Evolutionary conservation across 2,888 invertebrate species (phyloP), one percentile per base, ranked within the genome.

Genomic region (Ligdia adustata): DNA sequence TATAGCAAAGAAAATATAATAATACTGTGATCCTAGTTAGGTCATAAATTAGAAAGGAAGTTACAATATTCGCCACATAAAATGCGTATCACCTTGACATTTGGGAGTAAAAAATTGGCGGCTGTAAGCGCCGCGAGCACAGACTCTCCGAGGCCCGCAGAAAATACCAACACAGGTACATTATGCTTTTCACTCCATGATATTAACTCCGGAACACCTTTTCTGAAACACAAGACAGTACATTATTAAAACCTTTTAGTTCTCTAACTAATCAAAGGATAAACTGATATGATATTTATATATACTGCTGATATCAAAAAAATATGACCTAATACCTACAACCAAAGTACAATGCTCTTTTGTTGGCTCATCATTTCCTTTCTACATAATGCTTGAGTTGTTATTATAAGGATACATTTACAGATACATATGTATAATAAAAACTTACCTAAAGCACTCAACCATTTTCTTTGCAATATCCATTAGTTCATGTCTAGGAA

Each of bases 91-190:
- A 94, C 93, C 83, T 95, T 95, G 0, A 96, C 94, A 79, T 96
- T 94, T 0, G 94, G 90, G 12, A 91, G 87, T 41, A 94, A 76
- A 3, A 95, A 92, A 39, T 93, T 85, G 29, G 95, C 93, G 34
- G 95, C 93, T 35, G 91, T 90, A 24, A 99, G 85, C 15, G 97
- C 93, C 1, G 95, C 94, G 12, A 94, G 91, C 1, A 99, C 96
- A 0, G 97, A 92, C 78, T 99, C 96, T 0, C 98, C 98, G 6
- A 98, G 91, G 0, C 99, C 99, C 3, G 99, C 99, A 1, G 98
- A 98, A 87, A 99, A 98, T 28, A 99, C 96, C 50, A 99, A 82
- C 39, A 98, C 91, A 0, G 99, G 99, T 16, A 99, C 94, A 43
- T 93, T 81, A n/a, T 92, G 81, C 0, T 81, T 69, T 43, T 93